phyloP scores from a whole-genome alignment of 2,888 invertebrate species.

The Itoplectis maculator region DNA sequence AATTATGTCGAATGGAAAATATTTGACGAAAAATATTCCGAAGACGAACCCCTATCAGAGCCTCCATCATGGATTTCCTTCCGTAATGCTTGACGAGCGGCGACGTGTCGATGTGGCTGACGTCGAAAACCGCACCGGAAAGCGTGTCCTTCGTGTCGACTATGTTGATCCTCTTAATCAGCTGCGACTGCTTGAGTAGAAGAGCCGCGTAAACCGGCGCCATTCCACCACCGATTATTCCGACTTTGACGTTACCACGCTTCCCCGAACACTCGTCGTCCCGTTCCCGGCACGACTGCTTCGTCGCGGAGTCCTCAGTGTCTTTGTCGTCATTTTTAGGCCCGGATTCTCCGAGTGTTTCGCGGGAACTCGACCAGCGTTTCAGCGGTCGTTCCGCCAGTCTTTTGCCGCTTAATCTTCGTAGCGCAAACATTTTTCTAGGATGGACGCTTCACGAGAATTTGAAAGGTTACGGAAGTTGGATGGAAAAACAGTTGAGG shows the following conservation, averaged over 20 bases:
- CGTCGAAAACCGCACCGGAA: constrained; percentile 71
- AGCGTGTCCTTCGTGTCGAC: constrained; percentile 74
- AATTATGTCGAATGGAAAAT: not conserved
- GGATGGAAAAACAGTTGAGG: constrained; percentile 37
- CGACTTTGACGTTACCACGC: constrained; percentile 70
- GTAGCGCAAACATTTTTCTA: constrained; percentile 55
- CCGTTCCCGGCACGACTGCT: not conserved
- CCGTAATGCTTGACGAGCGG: constrained; percentile 75
- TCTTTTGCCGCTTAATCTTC: constrained; percentile 21
- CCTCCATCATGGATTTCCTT: constrained; percentile 71
- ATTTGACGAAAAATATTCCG: constrained; percentile 1
- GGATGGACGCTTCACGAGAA: constrained; percentile 16
- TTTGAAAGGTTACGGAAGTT: constrained; percentile 43
- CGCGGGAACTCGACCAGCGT: constrained; percentile 12
- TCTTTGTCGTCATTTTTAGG: constrained; percentile 4
- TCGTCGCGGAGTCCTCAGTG: constrained; percentile 7
- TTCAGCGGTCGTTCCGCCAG: not conserved
- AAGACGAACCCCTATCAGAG: constrained; percentile 71
- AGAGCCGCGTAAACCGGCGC: constrained; percentile 75
- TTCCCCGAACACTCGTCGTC: constrained; percentile 11
- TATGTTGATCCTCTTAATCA: constrained; percentile 75
- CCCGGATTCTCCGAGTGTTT: not conserved
- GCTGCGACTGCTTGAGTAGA: constrained; percentile 79
- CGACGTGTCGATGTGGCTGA: constrained; percentile 76
- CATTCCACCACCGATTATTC: constrained; percentile 79